Evolutionary conservation across 1,140 invertebrate species (phyloP).

Genomic region (Drosophila grimshawi): DNA sequence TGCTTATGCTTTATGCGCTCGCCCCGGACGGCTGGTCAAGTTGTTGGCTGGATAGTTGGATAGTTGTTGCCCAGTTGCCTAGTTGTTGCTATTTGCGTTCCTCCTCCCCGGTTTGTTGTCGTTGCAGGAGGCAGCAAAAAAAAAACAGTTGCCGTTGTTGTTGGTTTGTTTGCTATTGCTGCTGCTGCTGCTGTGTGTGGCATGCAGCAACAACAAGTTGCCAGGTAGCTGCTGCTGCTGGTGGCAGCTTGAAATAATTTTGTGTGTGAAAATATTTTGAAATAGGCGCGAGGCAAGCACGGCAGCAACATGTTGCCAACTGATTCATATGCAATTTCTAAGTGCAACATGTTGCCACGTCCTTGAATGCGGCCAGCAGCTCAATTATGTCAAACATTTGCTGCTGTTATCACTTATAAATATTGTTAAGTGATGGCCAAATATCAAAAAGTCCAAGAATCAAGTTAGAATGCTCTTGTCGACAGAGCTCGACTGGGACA

Average conservation of each 20-base stretch:
- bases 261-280: constrained; percentile 77
- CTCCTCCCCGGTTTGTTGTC: constrained; percentile 7
- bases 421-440: constrained; percentile 55
- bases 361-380: constrained; percentile 30
- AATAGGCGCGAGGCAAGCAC: constrained; percentile 26
- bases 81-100: constrained; percentile 41
- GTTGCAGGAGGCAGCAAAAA: constrained; percentile 39
- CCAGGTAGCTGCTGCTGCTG: constrained; percentile 60
- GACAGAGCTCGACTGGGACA: too few relatives aligned
- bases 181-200: constrained; percentile 69
- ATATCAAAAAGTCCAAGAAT: constrained; percentile 12
- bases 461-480: too few relatives aligned
- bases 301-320: constrained; percentile 39
- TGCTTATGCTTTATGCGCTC: constrained; percentile 79
- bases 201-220: constrained; percentile 69
- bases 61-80: constrained; percentile 23
- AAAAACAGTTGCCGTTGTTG: constrained; percentile 67
- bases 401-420: constrained; percentile 60
- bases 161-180: constrained; percentile 33
- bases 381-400: constrained; percentile 64
- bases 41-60: constrained; percentile 42
- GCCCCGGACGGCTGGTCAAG: constrained; percentile 64
- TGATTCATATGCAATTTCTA: not conserved
- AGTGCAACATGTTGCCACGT: constrained; percentile 25
- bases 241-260: constrained; percentile 79